Evolutionary conservation across 2,113 vertebrate genomes (phyloP), one percentile per base, ranked within the genome.

Genomic region (Chinchilla lanigera): DNA sequence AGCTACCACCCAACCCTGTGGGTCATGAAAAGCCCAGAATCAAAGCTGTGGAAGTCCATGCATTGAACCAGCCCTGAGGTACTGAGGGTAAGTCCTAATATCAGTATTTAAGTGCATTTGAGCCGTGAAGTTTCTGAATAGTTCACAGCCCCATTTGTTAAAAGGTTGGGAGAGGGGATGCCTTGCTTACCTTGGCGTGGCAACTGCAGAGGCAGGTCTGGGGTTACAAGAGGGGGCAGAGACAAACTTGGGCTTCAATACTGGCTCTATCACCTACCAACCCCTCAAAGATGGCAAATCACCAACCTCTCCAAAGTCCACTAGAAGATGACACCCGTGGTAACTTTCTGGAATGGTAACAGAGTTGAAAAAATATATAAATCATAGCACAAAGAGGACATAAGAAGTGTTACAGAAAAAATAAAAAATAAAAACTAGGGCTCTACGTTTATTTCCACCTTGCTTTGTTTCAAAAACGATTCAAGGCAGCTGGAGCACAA

Each of bases 371-470:
- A 67, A 69, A n/a, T 12, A 41, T 5, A 19, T 26, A 71, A 91
- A 88, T 22, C 44, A 78, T 0, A 78, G 20, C 17, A 35, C 44
- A 85, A 2, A 50, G 33, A 92, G n/a, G 77, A 81, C 17, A 61
- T 69, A 69, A 82, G 35, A 85, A 84, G 81, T 44, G 26, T n/a
- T 73, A 84, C 30, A 20, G 38, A 38, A 65, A 60, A 56, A 61
- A 71, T n/a, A n/a, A n/a, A n/a, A n/a, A n/a, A n/a, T n/a, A n/a
- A 35, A n/a, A 58, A 58, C 13, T 54, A 41, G 24, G 1, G 13
- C 35, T 90, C 44, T 35, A 14, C 56, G 85, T 81, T 94, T 81
- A 85, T 56, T 93, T 92, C 52, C 82, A 63, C 73, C 33, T 91
- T 77, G 10, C 22, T 86, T 90, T 93, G 69, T 86, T 82, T 65